Percentiles rank a stretch among this genome's conserved stretches.
These are phyloP conservation scores for Vanessa atalanta DNA, from an alignment of 1,140 invertebrate species.

Conservation along the genomic window DNA sequence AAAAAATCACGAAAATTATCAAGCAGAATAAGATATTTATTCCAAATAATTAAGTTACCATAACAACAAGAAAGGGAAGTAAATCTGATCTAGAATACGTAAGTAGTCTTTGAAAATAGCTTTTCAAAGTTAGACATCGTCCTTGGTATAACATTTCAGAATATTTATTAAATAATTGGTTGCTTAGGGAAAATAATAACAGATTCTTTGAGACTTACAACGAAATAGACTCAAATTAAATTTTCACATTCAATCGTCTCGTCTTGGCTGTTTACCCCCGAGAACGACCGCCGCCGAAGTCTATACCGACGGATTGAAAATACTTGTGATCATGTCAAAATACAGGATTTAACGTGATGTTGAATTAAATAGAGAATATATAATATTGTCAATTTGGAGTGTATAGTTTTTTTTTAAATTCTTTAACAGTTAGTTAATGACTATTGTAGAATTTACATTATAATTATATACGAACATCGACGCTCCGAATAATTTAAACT, in stretches of 20 bases:
- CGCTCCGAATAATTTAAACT: too few relatives aligned
- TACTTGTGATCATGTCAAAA: not conserved
- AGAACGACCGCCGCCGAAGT: conserved; percentile 45
- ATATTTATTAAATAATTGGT: conserved; percentile 30
- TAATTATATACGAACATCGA: too few relatives aligned
- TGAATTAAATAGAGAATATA: too few relatives aligned
- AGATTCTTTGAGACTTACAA: conserved; percentile 56
- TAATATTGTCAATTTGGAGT: too few relatives aligned
- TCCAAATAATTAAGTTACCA: conserved; percentile 1
- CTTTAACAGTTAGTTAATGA: too few relatives aligned
- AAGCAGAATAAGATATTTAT: not conserved
- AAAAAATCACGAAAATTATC: too few relatives aligned
- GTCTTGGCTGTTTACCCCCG: conserved; percentile 61
- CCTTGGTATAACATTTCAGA: conserved; percentile 20
- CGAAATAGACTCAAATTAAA: conserved; percentile 72
- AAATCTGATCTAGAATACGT: conserved; percentile 15
- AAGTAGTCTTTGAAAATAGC: conserved; percentile 18
- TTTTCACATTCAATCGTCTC: conserved; percentile 74
- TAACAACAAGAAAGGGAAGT: conserved; percentile 3
- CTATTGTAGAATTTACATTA: too few relatives aligned
- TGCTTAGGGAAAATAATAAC: conserved; percentile 55
- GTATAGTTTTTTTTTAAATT: too few relatives aligned
- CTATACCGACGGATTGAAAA: not conserved
- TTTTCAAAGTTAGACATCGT: conserved; percentile 19
- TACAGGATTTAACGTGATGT: not conserved